Conservation (phyloP, 1,140 invertebrate genomes). For the Penaeus vannamei region DNA sequence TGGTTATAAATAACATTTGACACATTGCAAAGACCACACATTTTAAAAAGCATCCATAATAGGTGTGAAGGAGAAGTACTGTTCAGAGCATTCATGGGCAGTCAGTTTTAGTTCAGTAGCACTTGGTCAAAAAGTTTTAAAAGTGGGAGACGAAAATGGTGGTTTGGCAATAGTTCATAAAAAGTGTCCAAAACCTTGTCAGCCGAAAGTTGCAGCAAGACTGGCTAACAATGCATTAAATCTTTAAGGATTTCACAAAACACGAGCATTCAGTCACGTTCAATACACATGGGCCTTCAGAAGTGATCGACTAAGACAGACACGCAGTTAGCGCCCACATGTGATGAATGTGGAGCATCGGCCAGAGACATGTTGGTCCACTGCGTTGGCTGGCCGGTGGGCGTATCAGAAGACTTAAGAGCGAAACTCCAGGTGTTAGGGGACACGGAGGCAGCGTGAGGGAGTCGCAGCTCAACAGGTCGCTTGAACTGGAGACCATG, state of each 20-base stretch:
- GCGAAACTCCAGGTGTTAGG: conserved; percentile 76
- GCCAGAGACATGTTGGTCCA: conserved; percentile 77
- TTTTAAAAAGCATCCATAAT: conserved; percentile 32
- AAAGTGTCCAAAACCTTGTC: conserved; percentile 9
- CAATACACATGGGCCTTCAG: conserved; percentile 71
- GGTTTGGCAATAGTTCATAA: conserved; percentile 33
- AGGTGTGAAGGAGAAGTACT: conserved; percentile 43
- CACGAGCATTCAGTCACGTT: neutral
- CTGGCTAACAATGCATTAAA: neutral
- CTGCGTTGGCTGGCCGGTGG: conserved; percentile 82
- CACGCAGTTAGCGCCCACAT: conserved; percentile 81
- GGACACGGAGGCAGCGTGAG: conserved; percentile 74
- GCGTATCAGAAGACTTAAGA: conserved; percentile 85
- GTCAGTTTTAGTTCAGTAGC: neutral
- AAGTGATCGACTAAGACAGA: conserved; percentile 93
- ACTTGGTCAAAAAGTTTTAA: conserved; percentile 23
- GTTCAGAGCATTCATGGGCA: conserved; percentile 29
- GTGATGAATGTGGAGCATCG: conserved; percentile 71
- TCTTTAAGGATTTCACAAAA: conserved; percentile 25
- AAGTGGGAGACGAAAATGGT: conserved; percentile 13
- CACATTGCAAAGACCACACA: conserved; percentile 26
- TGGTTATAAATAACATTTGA: conserved; percentile 8
- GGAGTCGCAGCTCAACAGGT: conserved; percentile 85
- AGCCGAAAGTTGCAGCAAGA: conserved; percentile 20
- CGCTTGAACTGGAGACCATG: conserved; percentile 89